Base-by-base conservation (phyloP, 2,797 vertebrate genomes). In the Taenioides sp. region DNA sequence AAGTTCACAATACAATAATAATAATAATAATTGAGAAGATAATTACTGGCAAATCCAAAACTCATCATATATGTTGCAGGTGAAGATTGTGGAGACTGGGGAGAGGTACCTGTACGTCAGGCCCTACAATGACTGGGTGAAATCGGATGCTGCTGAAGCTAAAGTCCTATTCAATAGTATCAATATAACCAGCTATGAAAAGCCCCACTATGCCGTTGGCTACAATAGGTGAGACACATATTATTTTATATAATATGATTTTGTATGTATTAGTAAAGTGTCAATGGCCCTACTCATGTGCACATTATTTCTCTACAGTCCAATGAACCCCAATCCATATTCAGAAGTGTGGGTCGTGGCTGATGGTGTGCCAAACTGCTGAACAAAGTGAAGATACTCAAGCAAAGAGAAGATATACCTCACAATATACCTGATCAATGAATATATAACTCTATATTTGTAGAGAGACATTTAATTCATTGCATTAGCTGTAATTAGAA, bases 291-390 rank as follows among this genome's bases (percentile, higher is more conserved):
- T 1, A 10, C 62, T 27, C 69, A 16, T 34, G 18, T 77, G 22
- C 72, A 16, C 64, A 7, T 55, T 49, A 31, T 37, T n/a, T 68
- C 12, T 58, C 0, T 89, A 27, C 82, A 95, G 94, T 71, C 94
- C 92, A 12, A 90, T 83, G 87, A 91, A 16, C 5, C 2, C 4
- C 10, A 22, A 91, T 71, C 89, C 91, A 65, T 91, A 89, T 86
- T 94, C 94, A 25, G 94, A 95, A 81, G 92, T 90, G 64, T 94
- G 94, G 94, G 85, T 83, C 28, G 7, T 85, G 4, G 82, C 43
- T 4, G 23, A 81, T 14, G 93, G 78, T 25, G 67, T 84, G 0
- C 90, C 85, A 0, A 80, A 80, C 28, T 95, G 94, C 43, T 0
- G 31, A 63, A 71, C 70, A 72, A 47, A 80, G 76, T 31, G 75